Evolutionary conservation across 2,113 vertebrate genomes (phyloP).

Genomic region (Saguinus midas): DNA sequence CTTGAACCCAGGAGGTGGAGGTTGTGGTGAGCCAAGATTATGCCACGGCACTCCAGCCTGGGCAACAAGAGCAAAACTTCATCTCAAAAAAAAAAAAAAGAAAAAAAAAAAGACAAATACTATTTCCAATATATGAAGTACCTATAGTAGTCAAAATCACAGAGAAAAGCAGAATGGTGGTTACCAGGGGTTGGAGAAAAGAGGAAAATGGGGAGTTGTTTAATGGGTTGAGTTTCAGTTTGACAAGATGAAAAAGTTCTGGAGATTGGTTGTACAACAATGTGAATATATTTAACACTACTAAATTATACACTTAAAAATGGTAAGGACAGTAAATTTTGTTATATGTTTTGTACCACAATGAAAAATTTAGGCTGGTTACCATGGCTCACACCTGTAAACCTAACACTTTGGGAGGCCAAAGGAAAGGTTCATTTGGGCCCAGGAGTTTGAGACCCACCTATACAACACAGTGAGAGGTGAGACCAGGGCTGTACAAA

Average conservation of each 20-base stretch:
- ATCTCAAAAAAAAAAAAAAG: too few species aligned
- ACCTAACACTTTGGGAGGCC: too few species aligned
- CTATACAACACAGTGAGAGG: too few species aligned
- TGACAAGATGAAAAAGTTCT: conserved; percentile 18
- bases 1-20: too few species aligned
- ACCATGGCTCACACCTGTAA: too few species aligned
- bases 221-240: background rate
- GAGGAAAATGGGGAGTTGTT: background rate
- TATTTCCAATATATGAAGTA: background rate
- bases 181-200: background rate
- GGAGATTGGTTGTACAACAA: background rate
- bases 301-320: background rate
- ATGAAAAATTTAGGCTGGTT: background rate
- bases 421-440: too few species aligned
- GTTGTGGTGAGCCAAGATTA: too few species aligned
- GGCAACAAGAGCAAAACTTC: too few species aligned
- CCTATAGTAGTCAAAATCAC: background rate
- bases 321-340: background rate
- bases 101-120: conserved; percentile 15
- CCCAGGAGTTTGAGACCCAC: too few species aligned
- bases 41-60: too few species aligned
- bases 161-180: background rate
- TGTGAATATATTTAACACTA: conserved; percentile 19
- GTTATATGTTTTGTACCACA: background rate
- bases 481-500: too few species aligned